Conservation (phyloP, 1,140 invertebrate species). For the Notospermus geniculatus region DNA sequence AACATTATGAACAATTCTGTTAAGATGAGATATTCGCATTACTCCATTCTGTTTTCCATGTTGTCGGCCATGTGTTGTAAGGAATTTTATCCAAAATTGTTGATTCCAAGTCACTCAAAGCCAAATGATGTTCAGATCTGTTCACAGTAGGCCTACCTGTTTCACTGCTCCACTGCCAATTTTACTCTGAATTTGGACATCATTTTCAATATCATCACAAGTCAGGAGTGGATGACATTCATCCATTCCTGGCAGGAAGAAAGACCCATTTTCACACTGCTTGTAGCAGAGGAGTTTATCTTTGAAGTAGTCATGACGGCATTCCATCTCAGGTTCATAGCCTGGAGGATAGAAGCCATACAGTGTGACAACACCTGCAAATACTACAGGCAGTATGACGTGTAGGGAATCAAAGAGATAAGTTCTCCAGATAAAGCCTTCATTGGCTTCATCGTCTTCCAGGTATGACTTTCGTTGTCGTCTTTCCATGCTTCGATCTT, state of each 20-base stretch:
- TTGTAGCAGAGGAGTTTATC: constrained; percentile 11
- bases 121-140: too few species aligned
- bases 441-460: constrained; percentile 2
- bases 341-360: background rate
- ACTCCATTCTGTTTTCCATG: too few species aligned
- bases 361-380: background rate
- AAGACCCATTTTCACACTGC: constrained; percentile 28
- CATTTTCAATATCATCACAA: constrained; percentile 43
- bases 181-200: constrained; percentile 33
- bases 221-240: constrained; percentile 47
- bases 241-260: constrained; percentile 43
- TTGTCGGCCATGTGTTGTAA: too few species aligned
- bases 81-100: too few species aligned
- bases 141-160: too few species aligned
- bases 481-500: too few species aligned
- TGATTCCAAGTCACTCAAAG: too few species aligned
- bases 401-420: background rate
- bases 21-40: too few species aligned
- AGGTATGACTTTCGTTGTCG: too few species aligned
- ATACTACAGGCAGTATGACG: background rate
- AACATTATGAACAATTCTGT: too few species aligned
- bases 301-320: background rate
- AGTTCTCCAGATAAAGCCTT: background rate
- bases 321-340: background rate
- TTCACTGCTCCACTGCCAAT: constrained; percentile 55